Conservation (phyloP, 2,797 vertebrate species). For the Anisognathus igniventris region DNA sequence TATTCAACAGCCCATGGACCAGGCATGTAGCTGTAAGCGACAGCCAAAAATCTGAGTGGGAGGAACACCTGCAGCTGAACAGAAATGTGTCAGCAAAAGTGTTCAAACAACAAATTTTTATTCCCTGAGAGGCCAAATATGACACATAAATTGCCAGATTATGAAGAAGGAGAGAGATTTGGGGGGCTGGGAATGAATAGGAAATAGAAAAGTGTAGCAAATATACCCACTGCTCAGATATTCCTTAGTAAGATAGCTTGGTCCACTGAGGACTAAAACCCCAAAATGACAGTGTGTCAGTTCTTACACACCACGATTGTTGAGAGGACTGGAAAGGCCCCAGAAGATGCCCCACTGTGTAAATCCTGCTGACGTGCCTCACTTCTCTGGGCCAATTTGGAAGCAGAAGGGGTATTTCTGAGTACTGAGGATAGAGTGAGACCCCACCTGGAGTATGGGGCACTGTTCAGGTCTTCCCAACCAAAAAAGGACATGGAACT, state of each 20-base stretch:
- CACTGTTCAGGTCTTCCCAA: background rate
- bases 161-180: background rate
- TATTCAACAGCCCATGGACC: background rate
- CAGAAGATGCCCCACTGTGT: background rate
- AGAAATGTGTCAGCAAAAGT: conserved; percentile 3
- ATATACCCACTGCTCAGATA: background rate
- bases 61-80: conserved; percentile 40
- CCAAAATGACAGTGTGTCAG: background rate
- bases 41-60: conserved; percentile 27
- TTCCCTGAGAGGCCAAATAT: background rate
- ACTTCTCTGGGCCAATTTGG: background rate
- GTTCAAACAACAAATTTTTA: background rate
- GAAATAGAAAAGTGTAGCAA: background rate
- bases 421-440: background rate
- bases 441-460: background rate
- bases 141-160: background rate
- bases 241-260: background rate
- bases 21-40: background rate
- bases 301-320: background rate
- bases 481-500: background rate
- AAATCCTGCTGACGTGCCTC: background rate
- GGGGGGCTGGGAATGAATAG: background rate
- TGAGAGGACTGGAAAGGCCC: background rate
- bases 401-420: background rate
- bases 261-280: background rate